Evolutionary conservation across 2,888 invertebrate genomes (phyloP), one percentile per base, ranked within the genome.

Genomic region (Protonemura montana): DNA sequence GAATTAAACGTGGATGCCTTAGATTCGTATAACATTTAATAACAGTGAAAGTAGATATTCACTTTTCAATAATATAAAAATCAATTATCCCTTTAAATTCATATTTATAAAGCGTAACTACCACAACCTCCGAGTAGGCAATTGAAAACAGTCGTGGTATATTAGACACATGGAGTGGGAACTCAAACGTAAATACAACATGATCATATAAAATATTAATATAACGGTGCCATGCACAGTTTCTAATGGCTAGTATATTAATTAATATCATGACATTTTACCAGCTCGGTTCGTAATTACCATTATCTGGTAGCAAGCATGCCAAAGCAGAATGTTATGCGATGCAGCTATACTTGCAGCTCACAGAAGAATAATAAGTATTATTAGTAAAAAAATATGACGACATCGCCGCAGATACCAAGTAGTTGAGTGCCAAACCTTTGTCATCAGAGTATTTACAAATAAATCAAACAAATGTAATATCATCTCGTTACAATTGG

Each of bases 271-370:
- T 59, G 59, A 59, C 59, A 59, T 59, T 35, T 59, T 59, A 59
- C 59, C 59, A 59, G 59, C 59, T 59, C 21, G 59, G 59, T 59
- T 21, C 59, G 59, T 59, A 59, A 59, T 59, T 13, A 59, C 59
- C 59, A 21, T 59, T 7, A 59, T 10, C 59, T 59, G 59, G 59
- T 59, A 59, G 59, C 59, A 21, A 59, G 59, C 59, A 59, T 59
- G 59, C 59, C 59, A 59, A 59, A 59, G 59, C 59, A 59, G 59
- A 59, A 59, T 59, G 21, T 59, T 59, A 59, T 59, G 59, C 59
- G 13, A 59, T 59, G 59, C 59, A 59, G 59, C 59, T 59, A 59
- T 21, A 7, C 59, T 59, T 16, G 59, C 21, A 59, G 59, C 59
- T 59, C 59, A 59, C 21, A 21, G 13, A 59, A 59, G 59, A 59